Evolutionary conservation across 1,140 invertebrate species (phyloP), one percentile per base, ranked within the genome.

Genomic region (Orchestia grillus): DNA sequence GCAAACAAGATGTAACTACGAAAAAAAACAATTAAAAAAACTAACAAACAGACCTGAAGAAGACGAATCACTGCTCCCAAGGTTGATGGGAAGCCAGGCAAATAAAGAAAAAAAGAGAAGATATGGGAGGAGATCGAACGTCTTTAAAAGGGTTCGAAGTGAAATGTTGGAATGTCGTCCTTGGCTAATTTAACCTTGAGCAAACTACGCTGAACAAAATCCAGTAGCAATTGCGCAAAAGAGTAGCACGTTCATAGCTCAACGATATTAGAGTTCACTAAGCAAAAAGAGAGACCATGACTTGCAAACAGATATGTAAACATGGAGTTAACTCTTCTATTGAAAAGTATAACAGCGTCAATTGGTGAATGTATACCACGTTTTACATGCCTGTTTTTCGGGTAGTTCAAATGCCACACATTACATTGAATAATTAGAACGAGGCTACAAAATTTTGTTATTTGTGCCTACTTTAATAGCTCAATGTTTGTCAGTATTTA

Each of bases 51-150:
- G 44, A 94, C 92, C 44, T 47, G 44, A 94, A 94, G 43, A 94
- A 94, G 92, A 94, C 92, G 92, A 94, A 94, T 94, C 43, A 94
- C 92, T 94, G 36, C 44, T 44, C 19, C 47, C 92, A 94, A 94
- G 92, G 92, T 94, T 94, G 92, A 94, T 94, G 92, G 4, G 44
- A 94, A 45, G 92, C 44, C 45, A 23, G 43, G 41, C n/a, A 41
- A 90, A 90, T 42, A 77, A 77, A 77, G 62, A 28, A 28, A 77
- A 77, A 77, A 28, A 77, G 28, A 77, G 28, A 36, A 77, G 3
- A 15, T 77, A 36, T 19, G 28, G 62, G 28, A 77, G 36, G 3
- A 36, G 47, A 23, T 77, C 11, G 15, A 77, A 23, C 62, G 28
- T 3, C 11, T 77, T 36, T 77, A 36, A 77, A 36, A 8, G 6